Evolutionary conservation across 2,888 invertebrate species (phyloP), one percentile per base, ranked within the genome.

Genomic region (Conops quadrifasciatus): DNA sequence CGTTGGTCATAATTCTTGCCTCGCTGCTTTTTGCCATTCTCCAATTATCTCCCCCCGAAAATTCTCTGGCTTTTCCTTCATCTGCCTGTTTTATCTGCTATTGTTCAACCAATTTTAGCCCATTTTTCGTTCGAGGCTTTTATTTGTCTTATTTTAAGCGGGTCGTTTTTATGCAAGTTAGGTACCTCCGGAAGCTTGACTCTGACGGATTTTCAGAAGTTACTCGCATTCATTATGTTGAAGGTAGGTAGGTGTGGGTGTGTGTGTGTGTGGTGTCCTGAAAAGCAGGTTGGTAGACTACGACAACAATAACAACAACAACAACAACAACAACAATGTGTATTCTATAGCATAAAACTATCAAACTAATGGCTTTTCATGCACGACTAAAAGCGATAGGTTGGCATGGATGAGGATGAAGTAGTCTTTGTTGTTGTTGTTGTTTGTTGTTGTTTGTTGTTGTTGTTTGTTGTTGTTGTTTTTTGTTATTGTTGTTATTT

Each of bases 321-420:
- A 68, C 21, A 43, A 67, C 51, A 36, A 62, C 28, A 21, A 26
- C 21, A 16, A 2, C 11, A 19, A 19, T 36, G 7, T 43, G 19
- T 43, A 19, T 51, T 51, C 4, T 51, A 5, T 19, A 13, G 16
- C 43, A 49, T 62, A 36, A 66, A 36, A 19, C 60, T 28, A 24
- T 60, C 60, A 65, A 59, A 65, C 45, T 71, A 59, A 62, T 66
- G 65, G 56, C 24, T 71, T 71, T 58, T 66, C 36, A 51, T 56
- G 64, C 70, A 70, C 64, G 64, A n/a, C n/a, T n/a, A n/a, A n/a
- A n/a, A n/a, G n/a, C n/a, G n/a, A 53, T 36, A 36, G 9, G 36
- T 36, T 36, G 36, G n/a, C 9, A 36, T 36, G 9, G 36, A 36
- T 36, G 36, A 7, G 4, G 36, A 36, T 7, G 36, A 36, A n/a